phyloP scores from a whole-genome alignment of 1,140 invertebrate genomes.

The Drosophila suzukii region DNA sequence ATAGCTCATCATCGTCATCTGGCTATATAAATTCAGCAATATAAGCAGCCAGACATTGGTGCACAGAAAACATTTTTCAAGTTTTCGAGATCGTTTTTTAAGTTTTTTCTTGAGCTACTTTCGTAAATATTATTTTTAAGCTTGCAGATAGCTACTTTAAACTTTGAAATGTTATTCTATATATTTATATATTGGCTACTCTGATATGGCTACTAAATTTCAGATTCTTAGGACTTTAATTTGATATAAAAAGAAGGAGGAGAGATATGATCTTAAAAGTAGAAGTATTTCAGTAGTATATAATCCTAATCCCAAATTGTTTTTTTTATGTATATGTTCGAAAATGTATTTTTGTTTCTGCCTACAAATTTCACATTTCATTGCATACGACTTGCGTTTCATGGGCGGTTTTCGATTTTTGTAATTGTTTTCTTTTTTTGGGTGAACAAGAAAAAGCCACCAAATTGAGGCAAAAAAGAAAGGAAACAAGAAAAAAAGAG shows the following conservation, averaged over 20 bases:
- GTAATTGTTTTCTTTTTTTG: conserved; percentile 3
- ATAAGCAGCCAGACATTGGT: conserved; percentile 13
- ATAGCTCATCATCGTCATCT: conserved; percentile 55
- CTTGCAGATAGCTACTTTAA: too few species aligned
- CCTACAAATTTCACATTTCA: background rate
- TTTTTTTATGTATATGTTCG: background rate
- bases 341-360: background rate
- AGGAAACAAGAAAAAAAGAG: conserved; percentile 28
- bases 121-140: too few species aligned
- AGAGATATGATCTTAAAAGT: too few species aligned
- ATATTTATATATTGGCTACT: too few species aligned
- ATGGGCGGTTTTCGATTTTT: conserved; percentile 24
- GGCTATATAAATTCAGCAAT: conserved; percentile 60
- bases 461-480: conserved; percentile 32
- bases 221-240: too few species aligned
- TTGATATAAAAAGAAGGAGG: too few species aligned
- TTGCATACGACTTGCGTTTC: conserved; percentile 23
- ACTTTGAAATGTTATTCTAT: background rate
- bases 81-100: background rate
- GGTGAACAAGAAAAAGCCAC: conserved; percentile 23
- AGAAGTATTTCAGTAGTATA: background rate
- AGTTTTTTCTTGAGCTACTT: background rate
- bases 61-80: background rate
- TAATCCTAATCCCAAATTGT: too few species aligned
- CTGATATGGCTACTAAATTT: too few species aligned